Evolutionary conservation across 1,140 invertebrate species (phyloP), one percentile per base, ranked within the genome.

Genomic region (Portunus trituberculatus): DNA sequence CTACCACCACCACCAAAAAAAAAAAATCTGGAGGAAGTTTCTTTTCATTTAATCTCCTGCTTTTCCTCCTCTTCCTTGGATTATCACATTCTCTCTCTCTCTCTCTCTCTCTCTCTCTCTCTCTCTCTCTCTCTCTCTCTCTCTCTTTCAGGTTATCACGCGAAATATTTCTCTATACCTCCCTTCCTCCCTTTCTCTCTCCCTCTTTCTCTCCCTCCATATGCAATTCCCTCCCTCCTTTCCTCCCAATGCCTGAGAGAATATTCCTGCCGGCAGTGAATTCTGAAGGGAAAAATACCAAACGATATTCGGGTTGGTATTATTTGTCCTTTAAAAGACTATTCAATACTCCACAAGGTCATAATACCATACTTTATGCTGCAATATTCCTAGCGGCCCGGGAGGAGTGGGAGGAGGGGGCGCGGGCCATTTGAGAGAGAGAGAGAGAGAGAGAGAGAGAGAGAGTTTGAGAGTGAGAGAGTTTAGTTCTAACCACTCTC

Each of bases 311-410:
- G 91, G 91, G 91, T 76, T 67, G 32, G 91, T 92, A 92, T 92
- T 92, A 92, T 92, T 92, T 92, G 91, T 92, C 91, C 52, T 92
- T 92, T 92, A 82, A 76, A 92, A 92, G 91, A 32, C 52, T 92
- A 76, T 92, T 92, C 91, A 92, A 92, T 92, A 92, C 76, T 92
- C 91, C 91, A 92, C 67, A 82, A 82, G 52, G 28, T 76, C 91
- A 92, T 92, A 92, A 92, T 92, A 92, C 67, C 67, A 32, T 92
- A 82, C 31, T 92, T 92, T 92, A 92, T 76, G 91, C 20, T 76
- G 46, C 91, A 92, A 92, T 92, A 92, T 92, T 92, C 91, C 52
- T 4, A 32, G 48, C 91, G 48, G 91, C 87, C 87, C 31, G 87
- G 45, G 39, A 90, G 32, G 83, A 86, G 12, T 1, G n/a, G 83